Percentiles rank a stretch among this genome's conserved stretches.
Evolutionary conservation across 2,888 invertebrate genomes (phyloP).

Genomic region (Rhamphomyia laevipes): DNA sequence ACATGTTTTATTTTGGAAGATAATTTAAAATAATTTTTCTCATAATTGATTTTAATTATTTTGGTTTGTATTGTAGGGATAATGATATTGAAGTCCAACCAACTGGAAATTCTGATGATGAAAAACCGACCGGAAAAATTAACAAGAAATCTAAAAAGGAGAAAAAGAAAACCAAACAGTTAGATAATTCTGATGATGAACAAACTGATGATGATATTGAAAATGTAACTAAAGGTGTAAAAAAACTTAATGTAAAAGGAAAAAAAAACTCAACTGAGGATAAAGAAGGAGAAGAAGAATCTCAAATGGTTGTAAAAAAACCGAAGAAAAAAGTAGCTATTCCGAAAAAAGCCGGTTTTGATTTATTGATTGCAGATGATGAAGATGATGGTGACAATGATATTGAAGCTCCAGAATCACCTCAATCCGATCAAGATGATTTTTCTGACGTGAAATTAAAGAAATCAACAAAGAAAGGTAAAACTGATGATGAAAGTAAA

Average conservation of each 20-base stretch:
- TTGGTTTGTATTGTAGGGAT: slow-evolving; percentile 42
- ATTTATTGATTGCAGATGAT: slow-evolving; percentile 54
- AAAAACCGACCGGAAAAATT: slow-evolving; percentile 28
- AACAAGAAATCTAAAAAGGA: slow-evolving; percentile 24
- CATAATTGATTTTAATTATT: neutral
- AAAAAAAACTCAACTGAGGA: slow-evolving; percentile 37
- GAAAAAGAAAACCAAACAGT: slow-evolving; percentile 21
- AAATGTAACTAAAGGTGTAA: slow-evolving; percentile 44
- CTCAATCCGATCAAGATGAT: slow-evolving; percentile 33
- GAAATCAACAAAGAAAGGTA: slow-evolving; percentile 32
- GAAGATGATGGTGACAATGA: slow-evolving; percentile 37
- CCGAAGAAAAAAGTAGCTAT: slow-evolving; percentile 24
- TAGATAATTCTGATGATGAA: slow-evolving; percentile 34
- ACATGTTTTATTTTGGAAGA: too few species aligned
- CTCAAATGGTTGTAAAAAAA: slow-evolving; percentile 37
- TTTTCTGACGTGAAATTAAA: slow-evolving; percentile 46
- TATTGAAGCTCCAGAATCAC: slow-evolving; percentile 13
- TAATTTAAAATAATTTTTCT: too few species aligned
- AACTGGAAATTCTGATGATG: slow-evolving; percentile 35
- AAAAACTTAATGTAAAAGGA: slow-evolving; percentile 46
- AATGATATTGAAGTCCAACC: slow-evolving; percentile 39
- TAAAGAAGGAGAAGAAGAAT: slow-evolving; percentile 38
- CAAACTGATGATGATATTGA: slow-evolving; percentile 38
- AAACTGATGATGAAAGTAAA: slow-evolving; percentile 32
- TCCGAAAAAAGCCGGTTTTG: slow-evolving; percentile 49